Evolutionary conservation across 2,888 invertebrate species (phyloP), one percentile per base, ranked within the genome.

Genomic region (Adineta ricciae): DNA sequence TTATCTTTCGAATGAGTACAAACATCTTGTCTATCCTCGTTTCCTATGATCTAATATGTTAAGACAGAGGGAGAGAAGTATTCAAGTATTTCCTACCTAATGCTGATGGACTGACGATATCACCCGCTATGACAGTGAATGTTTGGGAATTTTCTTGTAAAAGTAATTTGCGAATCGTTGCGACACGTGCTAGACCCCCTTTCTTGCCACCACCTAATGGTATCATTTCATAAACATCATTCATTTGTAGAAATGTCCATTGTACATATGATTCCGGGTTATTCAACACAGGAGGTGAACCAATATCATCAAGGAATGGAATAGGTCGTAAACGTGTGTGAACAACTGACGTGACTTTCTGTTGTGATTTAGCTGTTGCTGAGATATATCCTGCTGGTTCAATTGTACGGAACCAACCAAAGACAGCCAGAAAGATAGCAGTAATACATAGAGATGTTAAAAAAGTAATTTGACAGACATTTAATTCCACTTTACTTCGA

Each of bases 161-260:
- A 24, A 78, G 41, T 78, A 78, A n/a, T 41, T 78, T 78, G 9
- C 78, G 38, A 41, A 78, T 78, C n/a, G 78, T 78, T 78, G 78
- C 78, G n/a, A 78, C 78, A 41, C 78, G 38, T 41, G 78, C 78
- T 21, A 78, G 14, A 41, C 78, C 78, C 24, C 78, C 78, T 41
- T 78, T 78, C 24, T 41, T 41, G 1, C 78, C 78, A 41, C 41
- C 78, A n/a, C 41, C n/a, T 41, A 78, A n/a, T n/a, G 78, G 41
- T 78, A 41, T 41, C 21, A 78, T 36, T 78, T 78, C 78, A n/a
- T 78, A 78, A 78, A 78, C 78, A 78, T 78, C 78, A 41, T 78
- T 78, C 78, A 78, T 78, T 78, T 78, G 78, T 78, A 78, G 9
- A 78, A 78, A 78, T 78, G 78, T 78, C 78, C 78, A 78, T 78